These are phyloP conservation scores for Brenthis hecate DNA, from an alignment of 2,888 invertebrate genomes.

Conservation along the genomic window DNA sequence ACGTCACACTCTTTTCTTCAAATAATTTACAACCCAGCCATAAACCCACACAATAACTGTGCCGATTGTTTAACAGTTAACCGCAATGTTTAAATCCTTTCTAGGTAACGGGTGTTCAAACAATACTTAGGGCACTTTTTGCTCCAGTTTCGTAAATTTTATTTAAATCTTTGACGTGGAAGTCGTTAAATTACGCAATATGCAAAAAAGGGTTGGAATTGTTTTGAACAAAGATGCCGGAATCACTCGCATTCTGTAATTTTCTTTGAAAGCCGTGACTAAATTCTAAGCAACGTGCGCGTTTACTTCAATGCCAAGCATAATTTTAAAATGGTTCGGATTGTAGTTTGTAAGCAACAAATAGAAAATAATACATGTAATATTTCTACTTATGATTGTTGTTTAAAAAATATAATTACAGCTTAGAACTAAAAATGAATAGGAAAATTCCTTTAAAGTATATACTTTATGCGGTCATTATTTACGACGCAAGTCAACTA, in stretches of 20 bases:
- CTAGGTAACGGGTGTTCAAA: conserved; percentile 70
- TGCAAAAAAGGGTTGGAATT: conserved; percentile 72
- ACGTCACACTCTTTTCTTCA: conserved; percentile 76
- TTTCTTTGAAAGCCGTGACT: conserved; percentile 36
- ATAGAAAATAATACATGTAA: not conserved
- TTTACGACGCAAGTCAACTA: conserved; percentile 24
- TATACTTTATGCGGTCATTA: conserved; percentile 18
- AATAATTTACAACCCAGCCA: conserved; percentile 75
- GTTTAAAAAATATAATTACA: conserved; percentile 1
- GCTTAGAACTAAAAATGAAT: conserved; percentile 1
- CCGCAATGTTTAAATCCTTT: conserved; percentile 81
- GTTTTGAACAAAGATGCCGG: conserved; percentile 44
- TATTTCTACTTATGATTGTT: not conserved
- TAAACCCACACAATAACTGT: conserved; percentile 79
- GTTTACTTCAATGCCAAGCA: conserved; percentile 16
- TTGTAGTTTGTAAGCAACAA: not conserved
- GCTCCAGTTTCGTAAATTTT: conserved; percentile 71
- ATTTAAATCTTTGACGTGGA: conserved; percentile 57
- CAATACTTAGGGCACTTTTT: conserved; percentile 57
- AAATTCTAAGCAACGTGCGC: conserved; percentile 23
- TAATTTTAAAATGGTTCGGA: conserved; percentile 13
- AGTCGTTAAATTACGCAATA: conserved; percentile 74
- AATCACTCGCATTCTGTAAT: conserved; percentile 27
- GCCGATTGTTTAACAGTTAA: conserved; percentile 80
- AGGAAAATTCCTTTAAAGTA: conserved; percentile 1